Conservation (phyloP, 2,888 invertebrate genomes). For the Aricia artaxerxes region DNA sequence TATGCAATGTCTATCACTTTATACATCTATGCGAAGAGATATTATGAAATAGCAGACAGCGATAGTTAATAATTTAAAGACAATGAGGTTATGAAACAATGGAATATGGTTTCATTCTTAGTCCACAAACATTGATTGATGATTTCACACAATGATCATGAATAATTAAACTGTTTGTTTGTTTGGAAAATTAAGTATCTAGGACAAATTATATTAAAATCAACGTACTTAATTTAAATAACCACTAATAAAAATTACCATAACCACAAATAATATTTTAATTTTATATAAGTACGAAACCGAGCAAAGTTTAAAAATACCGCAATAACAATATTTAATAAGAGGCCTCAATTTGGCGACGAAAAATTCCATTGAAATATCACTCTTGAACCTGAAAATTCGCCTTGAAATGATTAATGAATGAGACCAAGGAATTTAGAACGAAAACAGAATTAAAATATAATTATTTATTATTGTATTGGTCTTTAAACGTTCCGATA, state of each 20-base stretch:
- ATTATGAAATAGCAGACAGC: background rate
- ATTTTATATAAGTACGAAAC: background rate
- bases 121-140: conserved; percentile 3
- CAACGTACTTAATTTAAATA: background rate
- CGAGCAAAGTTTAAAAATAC: background rate
- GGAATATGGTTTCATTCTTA: background rate
- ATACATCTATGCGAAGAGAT: background rate
- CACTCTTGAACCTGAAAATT: background rate
- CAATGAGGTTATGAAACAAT: background rate
- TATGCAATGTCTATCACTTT: background rate
- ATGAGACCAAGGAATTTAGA: background rate
- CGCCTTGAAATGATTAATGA: conserved; percentile 16
- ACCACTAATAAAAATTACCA: background rate
- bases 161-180: background rate
- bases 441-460: background rate
- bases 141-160: background rate
- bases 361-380: background rate
- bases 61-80: background rate
- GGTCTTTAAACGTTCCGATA: background rate
- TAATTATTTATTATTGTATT: background rate
- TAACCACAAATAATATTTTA: background rate
- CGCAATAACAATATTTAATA: background rate
- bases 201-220: background rate
- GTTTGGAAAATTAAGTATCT: background rate
- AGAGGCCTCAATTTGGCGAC: background rate